These are phyloP conservation scores for Popillia japonica DNA, from an alignment of 1,140 invertebrate species.

Conservation along the genomic window DNA sequence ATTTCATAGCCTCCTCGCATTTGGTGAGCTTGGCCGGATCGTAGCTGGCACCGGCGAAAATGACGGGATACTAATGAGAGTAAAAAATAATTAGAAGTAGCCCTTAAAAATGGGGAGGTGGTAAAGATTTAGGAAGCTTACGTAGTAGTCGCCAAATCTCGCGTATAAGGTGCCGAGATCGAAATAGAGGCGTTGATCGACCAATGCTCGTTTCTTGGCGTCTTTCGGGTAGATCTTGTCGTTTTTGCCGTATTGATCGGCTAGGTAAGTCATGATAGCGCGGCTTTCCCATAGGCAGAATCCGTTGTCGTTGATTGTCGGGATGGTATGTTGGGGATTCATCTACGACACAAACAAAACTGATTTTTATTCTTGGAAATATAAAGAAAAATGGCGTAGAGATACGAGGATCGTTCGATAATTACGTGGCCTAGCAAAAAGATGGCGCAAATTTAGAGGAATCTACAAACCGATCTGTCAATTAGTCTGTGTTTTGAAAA, in stretches of 20 bases:
- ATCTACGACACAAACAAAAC: conserved; percentile 60
- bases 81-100: no score
- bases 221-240: conserved; percentile 79
- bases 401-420: no score
- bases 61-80: conserved; percentile 72
- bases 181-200: conserved; percentile 79
- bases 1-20: conserved; percentile 69
- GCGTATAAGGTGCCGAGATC: conserved; percentile 75
- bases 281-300: conserved; percentile 74
- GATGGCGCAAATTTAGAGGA: no score
- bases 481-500: no score
- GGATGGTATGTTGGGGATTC: conserved; percentile 76
- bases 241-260: conserved; percentile 76
- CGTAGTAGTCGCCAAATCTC: conserved; percentile 70
- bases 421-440: no score
- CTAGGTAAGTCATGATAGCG: conserved; percentile 77
- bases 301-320: conserved; percentile 73
- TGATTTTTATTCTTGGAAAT: neutral
- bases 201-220: conserved; percentile 71
- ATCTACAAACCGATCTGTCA: no score
- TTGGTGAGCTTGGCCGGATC: conserved; percentile 72
- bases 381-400: no score
- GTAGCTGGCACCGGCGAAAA: conserved; percentile 70
- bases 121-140: conserved; percentile 59
- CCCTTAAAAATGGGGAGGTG: neutral